phyloP scores from a whole-genome alignment of 2,113 vertebrate genomes.

The Scolopax mira region DNA sequence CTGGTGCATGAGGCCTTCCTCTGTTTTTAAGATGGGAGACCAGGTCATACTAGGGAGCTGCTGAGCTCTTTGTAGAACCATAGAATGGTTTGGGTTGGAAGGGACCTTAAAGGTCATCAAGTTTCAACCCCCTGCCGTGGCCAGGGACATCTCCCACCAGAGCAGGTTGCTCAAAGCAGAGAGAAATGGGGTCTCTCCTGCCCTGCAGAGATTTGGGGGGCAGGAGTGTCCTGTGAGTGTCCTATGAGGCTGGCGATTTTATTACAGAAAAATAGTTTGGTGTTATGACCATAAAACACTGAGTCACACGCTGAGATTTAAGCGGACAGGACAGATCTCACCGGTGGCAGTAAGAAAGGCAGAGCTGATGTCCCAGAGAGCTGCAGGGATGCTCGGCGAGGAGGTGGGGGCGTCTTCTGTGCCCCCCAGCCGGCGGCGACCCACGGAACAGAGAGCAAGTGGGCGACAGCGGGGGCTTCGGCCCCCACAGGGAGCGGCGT shows the following conservation, averaged over 20 bases:
- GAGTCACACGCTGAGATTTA: not conserved
- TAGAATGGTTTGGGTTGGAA: no score
- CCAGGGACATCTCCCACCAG: no score
- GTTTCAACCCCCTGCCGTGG: no score
- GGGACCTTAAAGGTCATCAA: no score
- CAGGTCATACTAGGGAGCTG: fast-evolving
- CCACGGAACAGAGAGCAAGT: not conserved
- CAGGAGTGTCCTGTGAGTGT: not conserved
- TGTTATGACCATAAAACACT: not conserved
- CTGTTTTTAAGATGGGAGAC: not conserved
- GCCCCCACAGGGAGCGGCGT: no score
- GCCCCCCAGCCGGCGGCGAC: not conserved
- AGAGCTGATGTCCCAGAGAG: not conserved
- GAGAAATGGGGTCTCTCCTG: no score
- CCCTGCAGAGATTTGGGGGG: not conserved
- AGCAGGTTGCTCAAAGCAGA: not conserved
- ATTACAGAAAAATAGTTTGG: no score
- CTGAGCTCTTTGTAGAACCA: no score
- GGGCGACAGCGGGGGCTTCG: not conserved
- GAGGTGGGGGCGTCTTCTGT: not conserved
- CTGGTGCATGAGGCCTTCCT: not conserved
- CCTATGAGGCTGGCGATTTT: not conserved
- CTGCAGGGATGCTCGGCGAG: no score
- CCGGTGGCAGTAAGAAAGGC: not conserved
- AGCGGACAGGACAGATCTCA: not conserved